Conservation (phyloP, 2,888 invertebrate genomes). For the Phengaris arion region DNA sequence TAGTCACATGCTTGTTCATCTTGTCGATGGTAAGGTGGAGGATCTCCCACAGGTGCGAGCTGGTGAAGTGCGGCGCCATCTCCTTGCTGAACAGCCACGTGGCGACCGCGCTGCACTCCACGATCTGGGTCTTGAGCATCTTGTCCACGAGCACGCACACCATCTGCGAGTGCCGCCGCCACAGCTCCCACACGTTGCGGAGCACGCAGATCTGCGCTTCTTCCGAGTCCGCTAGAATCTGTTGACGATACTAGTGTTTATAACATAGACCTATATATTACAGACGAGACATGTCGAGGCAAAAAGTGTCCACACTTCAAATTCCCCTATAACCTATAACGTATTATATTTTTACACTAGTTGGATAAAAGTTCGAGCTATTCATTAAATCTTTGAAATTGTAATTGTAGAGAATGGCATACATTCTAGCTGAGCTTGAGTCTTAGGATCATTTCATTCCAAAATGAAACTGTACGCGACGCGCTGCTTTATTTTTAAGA, state of each 20-base stretch:
- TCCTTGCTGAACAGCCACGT: constrained; percentile 98
- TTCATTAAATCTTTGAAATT: no score
- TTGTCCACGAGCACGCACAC: constrained; percentile 97
- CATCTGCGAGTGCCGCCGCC: constrained; percentile 98
- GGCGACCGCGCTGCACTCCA: constrained; percentile 97
- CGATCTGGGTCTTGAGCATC: constrained; percentile 97
- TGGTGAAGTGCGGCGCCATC: constrained; percentile 94
- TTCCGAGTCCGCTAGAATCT: constrained; percentile 94
- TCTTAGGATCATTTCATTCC: no score
- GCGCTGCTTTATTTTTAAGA: no score
- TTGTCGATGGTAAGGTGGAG: constrained; percentile 96
- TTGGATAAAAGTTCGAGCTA: no score
- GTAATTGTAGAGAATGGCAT: no score
- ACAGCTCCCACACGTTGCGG: constrained; percentile 95
- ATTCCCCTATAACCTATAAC: no score
- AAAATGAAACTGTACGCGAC: no score
- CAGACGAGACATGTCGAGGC: no score
- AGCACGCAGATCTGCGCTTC: constrained; percentile 97
- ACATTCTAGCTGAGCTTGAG: no score
- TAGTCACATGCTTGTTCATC: constrained; percentile 96
- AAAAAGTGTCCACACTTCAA: no score
- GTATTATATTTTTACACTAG: no score
- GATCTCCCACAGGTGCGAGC: constrained; percentile 97
- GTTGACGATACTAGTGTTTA: constrained; percentile 34
- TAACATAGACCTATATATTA: no score